These are phyloP conservation scores for Eriosoma lanigerum DNA, from an alignment of 1,140 invertebrate species.

Conservation along the genomic window DNA sequence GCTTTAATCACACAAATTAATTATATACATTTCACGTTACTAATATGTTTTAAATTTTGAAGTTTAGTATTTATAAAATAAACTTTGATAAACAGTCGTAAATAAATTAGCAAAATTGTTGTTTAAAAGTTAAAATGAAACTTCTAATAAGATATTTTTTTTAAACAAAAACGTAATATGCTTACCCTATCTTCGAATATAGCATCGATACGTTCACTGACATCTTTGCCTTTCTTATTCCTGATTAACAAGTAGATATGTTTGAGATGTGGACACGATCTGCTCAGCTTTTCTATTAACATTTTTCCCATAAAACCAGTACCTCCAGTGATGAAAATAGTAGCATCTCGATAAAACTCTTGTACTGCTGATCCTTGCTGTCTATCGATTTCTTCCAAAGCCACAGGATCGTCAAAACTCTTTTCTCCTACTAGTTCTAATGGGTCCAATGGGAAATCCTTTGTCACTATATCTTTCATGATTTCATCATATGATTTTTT, in stretches of 20 bases:
- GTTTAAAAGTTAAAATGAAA: too few species aligned
- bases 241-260: slow-evolving; percentile 78
- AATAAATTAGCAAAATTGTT: too few species aligned
- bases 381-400: not conserved
- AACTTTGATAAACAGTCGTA: too few species aligned
- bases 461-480: slow-evolving; percentile 48
- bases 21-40: too few species aligned
- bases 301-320: slow-evolving; percentile 87
- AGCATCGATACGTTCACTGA: slow-evolving; percentile 68
- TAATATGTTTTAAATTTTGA: too few species aligned
- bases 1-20: too few species aligned
- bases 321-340: slow-evolving; percentile 75
- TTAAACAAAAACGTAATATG: not conserved
- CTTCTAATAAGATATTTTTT: too few species aligned
- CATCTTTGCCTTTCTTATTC: slow-evolving; percentile 74
- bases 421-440: slow-evolving; percentile 50
- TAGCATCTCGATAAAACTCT: slow-evolving; percentile 58
- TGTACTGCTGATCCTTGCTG: slow-evolving; percentile 60
- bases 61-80: too few species aligned
- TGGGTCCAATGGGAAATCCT: slow-evolving; percentile 51
- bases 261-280: slow-evolving; percentile 73
- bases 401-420: slow-evolving; percentile 49
- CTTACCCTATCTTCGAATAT: slow-evolving; percentile 71
- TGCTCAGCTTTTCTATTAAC: slow-evolving; percentile 78
- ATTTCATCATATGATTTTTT: slow-evolving; percentile 38